Evolutionary conservation across 2,888 invertebrate genomes (phyloP).

Genomic region (Falcaria lacertinaria): DNA sequence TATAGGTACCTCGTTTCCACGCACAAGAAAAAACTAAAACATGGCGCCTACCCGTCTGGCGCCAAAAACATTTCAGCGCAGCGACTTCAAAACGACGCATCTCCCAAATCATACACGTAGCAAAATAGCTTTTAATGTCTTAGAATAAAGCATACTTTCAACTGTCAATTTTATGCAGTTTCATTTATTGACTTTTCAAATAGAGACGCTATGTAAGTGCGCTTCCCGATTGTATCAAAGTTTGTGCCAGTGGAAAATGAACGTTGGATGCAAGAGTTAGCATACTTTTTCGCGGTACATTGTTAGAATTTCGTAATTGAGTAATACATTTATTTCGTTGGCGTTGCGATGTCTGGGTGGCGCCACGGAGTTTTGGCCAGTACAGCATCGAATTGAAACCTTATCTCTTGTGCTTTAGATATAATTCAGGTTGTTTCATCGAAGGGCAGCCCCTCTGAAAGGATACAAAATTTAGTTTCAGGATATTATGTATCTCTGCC

Average conservation of each 20-base stretch:
- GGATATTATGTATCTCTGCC: background rate
- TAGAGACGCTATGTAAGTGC: slow-evolving; percentile 25
- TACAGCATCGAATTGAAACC: slow-evolving; percentile 4
- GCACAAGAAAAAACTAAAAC: slow-evolving; percentile 45
- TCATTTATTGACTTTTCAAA: slow-evolving; percentile 38
- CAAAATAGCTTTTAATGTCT: background rate
- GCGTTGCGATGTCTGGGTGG: slow-evolving; percentile 43
- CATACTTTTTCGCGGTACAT: slow-evolving; percentile 4
- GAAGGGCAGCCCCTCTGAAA: slow-evolving; percentile 1
- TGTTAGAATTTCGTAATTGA: slow-evolving; percentile 5
- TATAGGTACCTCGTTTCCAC: background rate
- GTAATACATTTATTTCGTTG: slow-evolving; percentile 28
- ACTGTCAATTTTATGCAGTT: slow-evolving; percentile 16
- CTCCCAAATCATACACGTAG: background rate
- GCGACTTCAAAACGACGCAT: slow-evolving; percentile 33
- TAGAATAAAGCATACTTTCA: slow-evolving; percentile 1
- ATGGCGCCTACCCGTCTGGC: slow-evolving; percentile 65
- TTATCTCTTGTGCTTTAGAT: background rate
- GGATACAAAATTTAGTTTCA: background rate
- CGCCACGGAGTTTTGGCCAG: slow-evolving; percentile 25
- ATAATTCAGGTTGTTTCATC: background rate
- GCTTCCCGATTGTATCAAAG: slow-evolving; percentile 16
- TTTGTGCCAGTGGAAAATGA: slow-evolving; percentile 8
- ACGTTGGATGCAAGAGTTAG: background rate
- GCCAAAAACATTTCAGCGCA: slow-evolving; percentile 43